Base-by-base conservation (phyloP, 2,797 vertebrate genomes). In the Tarsius wallacei region DNA sequence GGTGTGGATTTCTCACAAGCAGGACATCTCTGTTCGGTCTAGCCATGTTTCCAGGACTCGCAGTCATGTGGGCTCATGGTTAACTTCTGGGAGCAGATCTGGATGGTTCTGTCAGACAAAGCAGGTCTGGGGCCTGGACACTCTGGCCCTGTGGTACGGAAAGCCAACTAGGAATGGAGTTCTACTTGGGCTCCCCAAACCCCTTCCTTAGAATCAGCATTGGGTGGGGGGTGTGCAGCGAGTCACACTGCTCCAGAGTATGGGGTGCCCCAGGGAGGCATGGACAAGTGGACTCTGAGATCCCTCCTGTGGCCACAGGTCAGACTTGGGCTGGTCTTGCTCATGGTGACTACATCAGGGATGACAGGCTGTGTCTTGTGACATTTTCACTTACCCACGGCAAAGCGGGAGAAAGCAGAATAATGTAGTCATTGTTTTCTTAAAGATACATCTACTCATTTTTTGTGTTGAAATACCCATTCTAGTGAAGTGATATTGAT, bases 201-300 rank as follows among this genome's bases (percentile, higher is more conserved):
- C 36, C n/a, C 76, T 13, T 0, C 16, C 0, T 19, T 1, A 0
- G 61, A 15, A 4, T 47, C 3, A 0, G 81, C 55, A 0, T 10
- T 15, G 17, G 31, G 1, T 1, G 1, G 49, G 11, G 3, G 19
- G 42, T 42, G 7, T 2, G 3, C 74, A 1, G 26, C 4, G 33
- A 2, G 33, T 47, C 15, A 0, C 1, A 0, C 15, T 2, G 10
- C 77, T 70, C 22, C 8, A 19, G 70, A 70, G 2, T 26, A 7
- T 10, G 2, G 28, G 7, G 2, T 24, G 21, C 19, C 63, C 21
- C 21, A 0, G 76, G 77, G 47, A 31, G 12, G 2, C 0, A 0
- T 28, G 73, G 73, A 53, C 1, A 2, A 19, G 31, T n/a, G 49
- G 36, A n/a, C 42, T 10, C 31, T 5, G 31, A 14, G 33, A 26